These are phyloP conservation scores for Hirtodrosophila cameraria DNA, from an alignment of 2,888 invertebrate species.

Conservation along the genomic window DNA sequence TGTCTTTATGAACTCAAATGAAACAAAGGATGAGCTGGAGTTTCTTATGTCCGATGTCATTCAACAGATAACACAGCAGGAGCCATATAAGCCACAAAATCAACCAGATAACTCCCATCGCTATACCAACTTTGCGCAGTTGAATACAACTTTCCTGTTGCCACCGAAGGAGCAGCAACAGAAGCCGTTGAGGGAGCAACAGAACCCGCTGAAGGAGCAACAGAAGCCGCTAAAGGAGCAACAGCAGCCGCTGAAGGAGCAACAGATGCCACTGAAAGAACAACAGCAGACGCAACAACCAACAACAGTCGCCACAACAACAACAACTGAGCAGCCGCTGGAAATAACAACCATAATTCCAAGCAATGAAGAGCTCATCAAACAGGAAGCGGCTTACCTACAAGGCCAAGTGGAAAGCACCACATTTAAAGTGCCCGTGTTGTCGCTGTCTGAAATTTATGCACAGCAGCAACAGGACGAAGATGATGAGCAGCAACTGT, in stretches of 20 bases:
- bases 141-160: conserved; percentile 77
- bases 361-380: conserved; percentile 44
- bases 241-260: conserved; percentile 4
- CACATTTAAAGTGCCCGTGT: conserved; percentile 56
- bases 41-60: conserved; percentile 83
- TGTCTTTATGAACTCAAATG: conserved; percentile 68
- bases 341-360: conserved; percentile 51
- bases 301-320: conserved; percentile 4
- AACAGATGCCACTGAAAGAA: conserved; percentile 4
- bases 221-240: background rate
- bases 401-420: conserved; percentile 36
- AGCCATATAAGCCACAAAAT: conserved; percentile 26
- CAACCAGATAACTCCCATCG: conserved; percentile 64
- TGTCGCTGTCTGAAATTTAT: conserved; percentile 70
- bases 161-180: conserved; percentile 17
- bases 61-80: conserved; percentile 76
- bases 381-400: conserved; percentile 47
- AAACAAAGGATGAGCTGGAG: conserved; percentile 81
- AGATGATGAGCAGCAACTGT: conserved; percentile 57
- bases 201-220: conserved; percentile 4
- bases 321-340: conserved; percentile 18
- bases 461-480: conserved; percentile 72
- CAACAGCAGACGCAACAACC: background rate
- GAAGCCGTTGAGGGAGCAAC: conserved; percentile 4
- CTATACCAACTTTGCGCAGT: conserved; percentile 79